A percentile compares a stretch with the other conserved stretches of the same genome.
phyloP scores from a whole-genome alignment of 1,140 invertebrate species.

The Micrasema longulum region DNA sequence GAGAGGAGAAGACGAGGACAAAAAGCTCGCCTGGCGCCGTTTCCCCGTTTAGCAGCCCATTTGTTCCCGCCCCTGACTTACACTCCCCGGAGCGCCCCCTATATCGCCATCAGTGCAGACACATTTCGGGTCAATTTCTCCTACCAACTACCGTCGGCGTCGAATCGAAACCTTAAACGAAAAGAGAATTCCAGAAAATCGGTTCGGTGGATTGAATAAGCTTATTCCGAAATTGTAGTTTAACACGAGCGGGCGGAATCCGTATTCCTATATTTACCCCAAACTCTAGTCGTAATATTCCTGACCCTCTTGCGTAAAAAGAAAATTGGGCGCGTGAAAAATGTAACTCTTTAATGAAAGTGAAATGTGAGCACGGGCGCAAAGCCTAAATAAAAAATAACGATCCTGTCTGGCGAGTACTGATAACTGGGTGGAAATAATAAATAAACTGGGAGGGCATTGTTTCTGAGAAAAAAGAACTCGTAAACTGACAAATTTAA shows the following conservation, averaged over 20 bases:
- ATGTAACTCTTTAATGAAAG: slow-evolving; percentile 31
- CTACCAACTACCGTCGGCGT: not conserved
- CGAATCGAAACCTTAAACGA: slow-evolving; percentile 1
- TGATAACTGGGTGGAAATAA: slow-evolving; percentile 17
- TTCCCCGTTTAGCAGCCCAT: slow-evolving; percentile 8
- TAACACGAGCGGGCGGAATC: not conserved
- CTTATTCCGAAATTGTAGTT: slow-evolving; percentile 19
- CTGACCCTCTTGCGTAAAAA: slow-evolving; percentile 4
- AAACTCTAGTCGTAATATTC: too few relatives aligned
- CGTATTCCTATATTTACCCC: too few relatives aligned
- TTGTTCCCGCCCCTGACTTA: not conserved
- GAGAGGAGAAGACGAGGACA: slow-evolving; percentile 6
- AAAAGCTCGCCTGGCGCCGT: slow-evolving; percentile 15
- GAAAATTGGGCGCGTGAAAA: slow-evolving; percentile 30
- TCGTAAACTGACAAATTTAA: slow-evolving; percentile 25
- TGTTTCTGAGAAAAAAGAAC: slow-evolving; percentile 27
- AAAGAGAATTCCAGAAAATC: slow-evolving; percentile 25
- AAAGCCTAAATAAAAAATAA: slow-evolving; percentile 25
- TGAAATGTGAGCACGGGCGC: slow-evolving; percentile 25
- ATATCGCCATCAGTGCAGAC: slow-evolving; percentile 19
- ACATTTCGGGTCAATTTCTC: slow-evolving; percentile 31
- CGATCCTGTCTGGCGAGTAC: slow-evolving; percentile 29
- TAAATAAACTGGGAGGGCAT: slow-evolving; percentile 20
- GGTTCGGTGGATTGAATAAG: slow-evolving; percentile 19
- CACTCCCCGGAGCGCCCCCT: slow-evolving; percentile 8